phyloP scores from a whole-genome alignment of 2,797 vertebrate genomes.

The Anabacerthia variegaticeps region DNA sequence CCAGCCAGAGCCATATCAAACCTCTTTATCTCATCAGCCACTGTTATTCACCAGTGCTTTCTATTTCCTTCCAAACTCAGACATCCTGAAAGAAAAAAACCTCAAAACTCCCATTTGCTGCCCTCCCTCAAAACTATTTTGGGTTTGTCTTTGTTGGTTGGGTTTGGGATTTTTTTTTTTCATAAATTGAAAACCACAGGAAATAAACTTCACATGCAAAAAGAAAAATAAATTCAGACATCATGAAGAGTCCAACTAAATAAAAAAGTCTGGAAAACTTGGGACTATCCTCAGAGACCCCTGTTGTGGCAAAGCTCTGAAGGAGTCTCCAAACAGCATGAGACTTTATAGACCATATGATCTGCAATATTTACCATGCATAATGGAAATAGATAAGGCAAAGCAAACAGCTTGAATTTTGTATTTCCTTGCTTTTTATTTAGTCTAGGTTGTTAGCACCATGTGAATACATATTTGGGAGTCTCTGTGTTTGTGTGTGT shows the following conservation, averaged over 20 bases:
- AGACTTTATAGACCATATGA: constrained; percentile 56
- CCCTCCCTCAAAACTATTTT: not conserved
- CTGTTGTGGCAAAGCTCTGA: constrained; percentile 35
- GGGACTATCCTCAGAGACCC: not conserved
- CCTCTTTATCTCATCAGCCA: not conserved
- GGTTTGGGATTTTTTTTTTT: not conserved
- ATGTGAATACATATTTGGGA: constrained; percentile 27
- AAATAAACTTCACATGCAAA: not conserved
- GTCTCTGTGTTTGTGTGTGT: not conserved
- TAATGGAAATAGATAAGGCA: constrained; percentile 63
- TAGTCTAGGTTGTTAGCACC: constrained; percentile 48
- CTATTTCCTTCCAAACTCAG: not conserved
- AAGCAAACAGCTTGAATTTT: constrained; percentile 68
- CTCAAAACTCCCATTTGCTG: not conserved
- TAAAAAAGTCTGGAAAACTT: not conserved
- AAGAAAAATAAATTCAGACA: not conserved
- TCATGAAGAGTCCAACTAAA: not conserved
- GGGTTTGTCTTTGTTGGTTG: not conserved
- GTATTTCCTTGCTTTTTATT: constrained; percentile 51
- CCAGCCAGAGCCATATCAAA: not conserved
- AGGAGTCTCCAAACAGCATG: constrained; percentile 42
- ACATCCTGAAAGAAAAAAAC: not conserved
- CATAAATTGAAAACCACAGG: not conserved
- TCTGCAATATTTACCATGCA: constrained; percentile 67
- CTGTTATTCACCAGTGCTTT: not conserved